These are phyloP conservation scores for Eupithecia vulgata DNA, from an alignment of 2,888 invertebrate genomes.

Conservation along the genomic window DNA sequence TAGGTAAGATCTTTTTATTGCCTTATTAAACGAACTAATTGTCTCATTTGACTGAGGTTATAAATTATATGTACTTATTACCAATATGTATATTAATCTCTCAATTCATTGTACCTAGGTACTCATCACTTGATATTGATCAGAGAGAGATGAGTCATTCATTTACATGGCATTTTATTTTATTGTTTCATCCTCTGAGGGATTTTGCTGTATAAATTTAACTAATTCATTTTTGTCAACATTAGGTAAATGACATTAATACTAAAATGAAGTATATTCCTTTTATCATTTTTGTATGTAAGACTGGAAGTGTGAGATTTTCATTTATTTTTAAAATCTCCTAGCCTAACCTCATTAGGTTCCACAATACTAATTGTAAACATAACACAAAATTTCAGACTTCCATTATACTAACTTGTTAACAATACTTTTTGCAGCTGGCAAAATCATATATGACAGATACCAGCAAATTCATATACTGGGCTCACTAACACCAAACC, in stretches of 20 bases:
- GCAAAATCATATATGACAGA: constrained; percentile 85
- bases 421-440: constrained; percentile 78
- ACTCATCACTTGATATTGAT: neutral
- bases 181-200: constrained; percentile 3
- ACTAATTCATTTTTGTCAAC: neutral
- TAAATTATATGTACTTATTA: neutral
- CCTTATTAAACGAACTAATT: neutral
- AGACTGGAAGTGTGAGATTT: neutral
- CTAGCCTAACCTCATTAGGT: neutral
- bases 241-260: neutral
- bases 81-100: neutral
- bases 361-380: neutral
- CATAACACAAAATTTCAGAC: constrained; percentile 4
- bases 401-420: constrained; percentile 35
- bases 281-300: neutral
- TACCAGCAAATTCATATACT: constrained; percentile 84
- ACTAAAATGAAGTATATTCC: neutral
- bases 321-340: neutral
- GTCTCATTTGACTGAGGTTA: neutral
- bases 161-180: neutral
- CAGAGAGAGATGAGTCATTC: neutral
- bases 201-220: neutral
- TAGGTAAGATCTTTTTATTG: constrained; percentile 65
- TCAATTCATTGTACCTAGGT: neutral
- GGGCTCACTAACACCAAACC: constrained; percentile 78